Percentiles rank a stretch among this genome's conserved stretches.
These are phyloP conservation scores for Melanargia galathea DNA, from an alignment of 2,888 invertebrate genomes.

Conservation along the genomic window DNA sequence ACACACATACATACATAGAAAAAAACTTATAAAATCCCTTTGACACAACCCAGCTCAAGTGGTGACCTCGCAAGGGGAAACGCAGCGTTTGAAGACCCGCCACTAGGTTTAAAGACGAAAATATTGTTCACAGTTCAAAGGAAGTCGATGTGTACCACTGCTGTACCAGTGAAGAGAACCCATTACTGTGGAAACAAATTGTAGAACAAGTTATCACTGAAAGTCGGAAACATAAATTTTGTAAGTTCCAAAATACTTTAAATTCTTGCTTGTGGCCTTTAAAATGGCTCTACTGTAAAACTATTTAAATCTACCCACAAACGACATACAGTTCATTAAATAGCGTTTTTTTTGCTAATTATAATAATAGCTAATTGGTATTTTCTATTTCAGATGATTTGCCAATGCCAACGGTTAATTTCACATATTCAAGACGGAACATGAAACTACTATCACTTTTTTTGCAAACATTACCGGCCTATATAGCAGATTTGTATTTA, in stretches of 20 bases:
- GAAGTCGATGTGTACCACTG: conserved; percentile 51
- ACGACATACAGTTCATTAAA: no score
- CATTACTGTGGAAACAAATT: conserved; percentile 42
- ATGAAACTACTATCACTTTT: conserved; percentile 44
- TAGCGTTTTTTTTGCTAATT: no score
- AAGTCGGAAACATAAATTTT: conserved; percentile 44
- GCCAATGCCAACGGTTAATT: conserved; percentile 45
- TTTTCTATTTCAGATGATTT: conserved; percentile 48
- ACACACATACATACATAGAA: no score
- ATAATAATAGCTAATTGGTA: no score
- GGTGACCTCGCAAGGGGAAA: no score
- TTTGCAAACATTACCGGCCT: conserved; percentile 51
- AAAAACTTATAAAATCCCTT: no score
- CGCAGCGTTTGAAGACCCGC: no score
- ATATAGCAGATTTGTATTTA: conserved; percentile 46
- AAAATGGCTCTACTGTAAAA: no score
- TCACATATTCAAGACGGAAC: conserved; percentile 42
- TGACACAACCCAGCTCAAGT: no score
- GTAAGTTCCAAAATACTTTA: conserved; percentile 43
- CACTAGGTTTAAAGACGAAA: no score
- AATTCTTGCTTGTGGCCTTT: no score
- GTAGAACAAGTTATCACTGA: conserved; percentile 38
- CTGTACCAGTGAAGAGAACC: conserved; percentile 52
- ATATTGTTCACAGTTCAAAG: conserved; percentile 45
- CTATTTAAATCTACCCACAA: no score